Evolutionary conservation across 2,113 vertebrate species (phyloP).

Genomic region (Myotis yumanensis): DNA sequence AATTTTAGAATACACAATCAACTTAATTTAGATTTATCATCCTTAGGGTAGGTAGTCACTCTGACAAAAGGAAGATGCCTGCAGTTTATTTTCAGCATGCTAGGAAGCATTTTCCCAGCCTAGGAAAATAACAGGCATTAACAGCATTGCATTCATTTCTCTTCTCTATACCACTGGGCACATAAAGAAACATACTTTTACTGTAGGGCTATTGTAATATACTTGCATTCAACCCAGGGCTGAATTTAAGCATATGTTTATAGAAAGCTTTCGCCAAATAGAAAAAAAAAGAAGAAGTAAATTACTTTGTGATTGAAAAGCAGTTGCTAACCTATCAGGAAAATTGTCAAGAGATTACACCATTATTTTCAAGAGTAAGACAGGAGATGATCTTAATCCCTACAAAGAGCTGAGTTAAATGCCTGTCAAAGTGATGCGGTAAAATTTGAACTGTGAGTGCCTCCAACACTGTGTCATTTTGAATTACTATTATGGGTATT

Average conservation of each 20-base stretch:
- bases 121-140: not conserved
- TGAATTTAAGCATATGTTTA: slow-evolving; percentile 54
- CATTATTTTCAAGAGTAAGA: slow-evolving; percentile 67
- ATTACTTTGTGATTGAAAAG: slow-evolving; percentile 71
- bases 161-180: not conserved
- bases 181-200: not conserved
- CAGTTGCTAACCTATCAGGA: slow-evolving; percentile 62
- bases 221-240: not conserved
- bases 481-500: not conserved
- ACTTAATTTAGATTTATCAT: slow-evolving; percentile 62
- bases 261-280: slow-evolving; percentile 67
- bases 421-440: slow-evolving; percentile 40
- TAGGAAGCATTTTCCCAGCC: slow-evolving; percentile 20
- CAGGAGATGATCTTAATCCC: slow-evolving; percentile 42
- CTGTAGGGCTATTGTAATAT: not conserved
- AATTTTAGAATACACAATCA: slow-evolving; percentile 52
- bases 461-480: not conserved
- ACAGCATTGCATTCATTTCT: not conserved
- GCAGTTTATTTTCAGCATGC: slow-evolving; percentile 34
- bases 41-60: not conserved
- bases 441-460: slow-evolving; percentile 44
- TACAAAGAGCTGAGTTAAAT: slow-evolving; percentile 66
- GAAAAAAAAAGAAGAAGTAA: slow-evolving; percentile 58
- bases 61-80: not conserved
- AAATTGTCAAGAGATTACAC: slow-evolving; percentile 68